A percentile compares a stretch with the other conserved stretches of the same genome.
phyloP scores from a whole-genome alignment of 2,888 invertebrate genomes.

The Aleiodes alternator region DNA sequence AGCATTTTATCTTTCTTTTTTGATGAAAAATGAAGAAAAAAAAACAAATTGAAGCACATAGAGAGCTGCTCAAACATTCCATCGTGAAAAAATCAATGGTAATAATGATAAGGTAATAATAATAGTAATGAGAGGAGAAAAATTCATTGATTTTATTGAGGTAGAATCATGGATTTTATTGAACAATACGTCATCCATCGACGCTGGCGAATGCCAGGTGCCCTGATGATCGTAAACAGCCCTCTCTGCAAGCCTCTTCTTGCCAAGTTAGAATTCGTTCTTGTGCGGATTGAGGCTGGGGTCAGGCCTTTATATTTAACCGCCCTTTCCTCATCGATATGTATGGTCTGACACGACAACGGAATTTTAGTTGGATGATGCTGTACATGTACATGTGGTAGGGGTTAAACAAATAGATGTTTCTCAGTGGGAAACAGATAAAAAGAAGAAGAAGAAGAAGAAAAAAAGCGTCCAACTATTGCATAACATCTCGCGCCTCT shows the following conservation, averaged over 20 bases:
- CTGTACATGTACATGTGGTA: conserved; percentile 36
- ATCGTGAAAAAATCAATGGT: conserved; percentile 1
- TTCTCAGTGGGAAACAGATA: conserved; percentile 19
- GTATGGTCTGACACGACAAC: conserved; percentile 68
- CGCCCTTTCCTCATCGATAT: conserved; percentile 69
- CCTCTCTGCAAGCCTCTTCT: conserved; percentile 62
- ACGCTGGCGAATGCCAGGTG: conserved; percentile 58
- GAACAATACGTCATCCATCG: conserved; percentile 52
- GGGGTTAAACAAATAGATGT: conserved; percentile 29
- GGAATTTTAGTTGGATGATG: conserved; percentile 73
- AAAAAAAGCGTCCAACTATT: conserved; percentile 10
- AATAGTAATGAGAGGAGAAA: conserved; percentile 38
- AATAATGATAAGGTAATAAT: conserved; percentile 21
- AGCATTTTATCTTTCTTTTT: conserved; percentile 38
- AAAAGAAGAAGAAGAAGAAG: no score
- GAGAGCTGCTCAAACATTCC: conserved; percentile 5
- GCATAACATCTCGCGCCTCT: conserved; percentile 28
- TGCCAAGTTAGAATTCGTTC: conserved; percentile 65
- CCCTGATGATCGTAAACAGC: conserved; percentile 54
- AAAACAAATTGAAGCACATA: conserved; percentile 4
- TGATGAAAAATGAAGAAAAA: not conserved
- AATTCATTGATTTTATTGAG: conserved; percentile 3
- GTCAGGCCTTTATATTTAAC: conserved; percentile 39
- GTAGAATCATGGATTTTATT: conserved; percentile 15
- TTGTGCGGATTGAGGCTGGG: conserved; percentile 56